A percentile compares a stretch with the other conserved stretches of the same genome.
Evolutionary conservation across 2,113 vertebrate species (phyloP).

Genomic region (Cynopterus brachyotis): DNA sequence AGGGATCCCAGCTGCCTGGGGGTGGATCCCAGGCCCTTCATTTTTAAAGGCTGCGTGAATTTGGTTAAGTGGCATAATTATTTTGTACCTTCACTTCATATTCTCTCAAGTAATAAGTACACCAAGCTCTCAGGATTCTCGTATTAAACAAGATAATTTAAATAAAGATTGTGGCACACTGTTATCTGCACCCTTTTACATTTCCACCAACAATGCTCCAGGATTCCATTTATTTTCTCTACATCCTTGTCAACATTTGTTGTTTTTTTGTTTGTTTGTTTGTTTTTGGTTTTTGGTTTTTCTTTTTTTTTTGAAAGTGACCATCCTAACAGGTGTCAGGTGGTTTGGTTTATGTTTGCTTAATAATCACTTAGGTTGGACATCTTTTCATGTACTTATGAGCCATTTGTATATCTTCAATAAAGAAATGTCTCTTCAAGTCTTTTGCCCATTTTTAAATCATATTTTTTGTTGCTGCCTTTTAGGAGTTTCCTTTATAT

Average conservation of each 20-base stretch:
- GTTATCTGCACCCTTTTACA: not conserved
- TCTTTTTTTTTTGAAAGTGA: not conserved
- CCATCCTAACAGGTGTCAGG: not conserved
- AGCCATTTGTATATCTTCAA: not conserved
- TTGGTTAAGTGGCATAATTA: not conserved
- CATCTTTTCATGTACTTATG: not conserved
- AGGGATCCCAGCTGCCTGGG: not conserved
- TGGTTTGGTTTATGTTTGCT: not conserved
- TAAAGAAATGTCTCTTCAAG: not conserved
- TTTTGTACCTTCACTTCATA: not conserved
- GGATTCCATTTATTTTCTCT: not conserved
- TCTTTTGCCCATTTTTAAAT: not conserved
- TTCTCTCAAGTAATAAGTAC: not conserved
- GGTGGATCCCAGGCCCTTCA: no score
- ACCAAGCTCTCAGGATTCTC: not conserved
- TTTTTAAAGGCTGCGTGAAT: not conserved
- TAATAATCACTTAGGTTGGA: not conserved
- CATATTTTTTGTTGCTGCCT: not conserved
- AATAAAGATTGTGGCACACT: not conserved
- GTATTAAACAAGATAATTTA: not conserved
- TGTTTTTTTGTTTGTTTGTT: not conserved
- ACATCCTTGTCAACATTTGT: not conserved
- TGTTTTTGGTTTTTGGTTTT: not conserved
- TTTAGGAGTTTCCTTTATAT: not conserved
- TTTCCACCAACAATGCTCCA: not conserved